Evolutionary conservation across 2,113 vertebrate species (phyloP).

Genomic region (Cricetomys ansorgei): DNA sequence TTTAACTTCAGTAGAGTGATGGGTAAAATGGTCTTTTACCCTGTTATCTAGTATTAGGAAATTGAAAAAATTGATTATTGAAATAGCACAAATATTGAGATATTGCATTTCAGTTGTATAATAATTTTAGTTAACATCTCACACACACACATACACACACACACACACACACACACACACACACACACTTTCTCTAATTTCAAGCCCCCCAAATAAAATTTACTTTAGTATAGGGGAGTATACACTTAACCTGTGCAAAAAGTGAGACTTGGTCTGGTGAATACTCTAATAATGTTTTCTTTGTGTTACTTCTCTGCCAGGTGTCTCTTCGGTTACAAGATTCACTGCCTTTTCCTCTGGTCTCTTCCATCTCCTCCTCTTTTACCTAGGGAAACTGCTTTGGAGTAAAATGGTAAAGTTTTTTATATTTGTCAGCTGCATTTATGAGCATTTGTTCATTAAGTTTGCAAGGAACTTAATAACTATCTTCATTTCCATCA

Average conservation of each 20-base stretch:
- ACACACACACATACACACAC: neutral
- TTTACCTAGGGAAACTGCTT: neutral
- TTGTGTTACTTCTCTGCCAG: neutral
- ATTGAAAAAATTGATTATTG: neutral
- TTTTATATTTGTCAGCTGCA: neutral
- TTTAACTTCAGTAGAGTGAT: neutral
- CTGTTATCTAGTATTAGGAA: neutral
- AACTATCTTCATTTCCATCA: too few species aligned
- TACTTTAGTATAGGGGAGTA: neutral
- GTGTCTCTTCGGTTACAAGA: neutral
- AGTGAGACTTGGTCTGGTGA: neutral
- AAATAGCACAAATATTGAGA: neutral
- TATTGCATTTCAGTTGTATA: neutral
- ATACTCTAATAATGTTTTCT: neutral
- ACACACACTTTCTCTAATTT: neutral
- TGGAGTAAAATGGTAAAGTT: neutral
- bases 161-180: too few species aligned
- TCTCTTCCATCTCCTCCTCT: neutral
- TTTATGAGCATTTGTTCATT: neutral
- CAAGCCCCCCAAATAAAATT: neutral
- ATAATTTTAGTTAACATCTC: neutral
- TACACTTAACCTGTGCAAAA: neutral
- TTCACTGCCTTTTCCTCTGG: neutral
- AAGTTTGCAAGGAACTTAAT: too few species aligned
- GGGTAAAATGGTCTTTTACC: neutral